Conservation (phyloP, 2,888 invertebrate genomes). For the Orthosia gothica region DNA sequence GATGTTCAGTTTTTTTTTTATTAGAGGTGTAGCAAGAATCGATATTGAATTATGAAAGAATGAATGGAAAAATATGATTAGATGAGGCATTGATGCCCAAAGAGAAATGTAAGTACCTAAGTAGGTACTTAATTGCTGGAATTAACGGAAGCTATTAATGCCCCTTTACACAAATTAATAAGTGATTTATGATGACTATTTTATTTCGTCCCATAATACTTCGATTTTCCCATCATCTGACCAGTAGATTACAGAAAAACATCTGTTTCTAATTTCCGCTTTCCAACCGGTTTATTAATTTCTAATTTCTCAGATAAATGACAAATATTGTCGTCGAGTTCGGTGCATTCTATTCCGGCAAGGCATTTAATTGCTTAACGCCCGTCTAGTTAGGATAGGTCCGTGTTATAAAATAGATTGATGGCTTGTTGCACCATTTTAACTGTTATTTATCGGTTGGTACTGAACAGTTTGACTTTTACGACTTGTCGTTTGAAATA, state of each 20-base stretch:
- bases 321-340: background rate
- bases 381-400: constrained; percentile 53
- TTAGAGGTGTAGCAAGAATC: background rate
- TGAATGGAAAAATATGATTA: no score
- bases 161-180: background rate
- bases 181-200: constrained; percentile 10
- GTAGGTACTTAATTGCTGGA: no score
- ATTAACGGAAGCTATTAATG: background rate
- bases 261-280: constrained; percentile 33
- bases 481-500: constrained; percentile 37
- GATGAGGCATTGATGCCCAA: no score
- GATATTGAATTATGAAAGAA: background rate
- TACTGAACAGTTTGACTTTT: constrained; percentile 22
- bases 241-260: constrained; percentile 24
- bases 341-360: constrained; percentile 28
- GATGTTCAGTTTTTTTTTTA: background rate
- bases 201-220: background rate
- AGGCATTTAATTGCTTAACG: constrained; percentile 17
- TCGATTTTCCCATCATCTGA: constrained; percentile 6
- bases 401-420: constrained; percentile 43
- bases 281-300: constrained; percentile 42
- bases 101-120: no score
- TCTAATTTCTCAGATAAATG: constrained; percentile 20
- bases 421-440: constrained; percentile 33
- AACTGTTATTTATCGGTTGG: constrained; percentile 38